A percentile compares a stretch with the other conserved stretches of the same genome.
These are phyloP conservation scores for Pseudopipra pipra DNA, from an alignment of 2,113 vertebrate genomes.

Conservation along the genomic window DNA sequence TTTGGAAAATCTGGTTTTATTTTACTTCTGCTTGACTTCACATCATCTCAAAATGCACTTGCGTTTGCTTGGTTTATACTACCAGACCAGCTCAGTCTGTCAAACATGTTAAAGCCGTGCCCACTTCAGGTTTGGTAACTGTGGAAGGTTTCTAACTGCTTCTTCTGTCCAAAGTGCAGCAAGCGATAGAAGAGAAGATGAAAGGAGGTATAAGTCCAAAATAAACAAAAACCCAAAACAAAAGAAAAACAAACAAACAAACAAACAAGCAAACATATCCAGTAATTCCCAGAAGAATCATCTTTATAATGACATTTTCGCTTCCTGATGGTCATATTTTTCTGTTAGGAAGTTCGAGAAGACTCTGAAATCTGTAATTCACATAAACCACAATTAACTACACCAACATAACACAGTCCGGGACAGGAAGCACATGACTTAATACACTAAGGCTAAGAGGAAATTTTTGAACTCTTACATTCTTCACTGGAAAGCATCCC, in stretches of 20 bases:
- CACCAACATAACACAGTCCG: rapidly evolving
- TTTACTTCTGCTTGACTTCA: background rate
- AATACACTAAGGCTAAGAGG: background rate
- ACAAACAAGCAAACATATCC: background rate
- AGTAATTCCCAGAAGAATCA: background rate
- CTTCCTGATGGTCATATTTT: background rate
- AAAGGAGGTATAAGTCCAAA: rapidly evolving
- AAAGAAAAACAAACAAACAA: background rate
- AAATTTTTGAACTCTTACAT: background rate
- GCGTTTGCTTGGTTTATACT: background rate
- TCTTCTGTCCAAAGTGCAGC: background rate
- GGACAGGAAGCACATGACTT: background rate
- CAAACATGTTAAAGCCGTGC: background rate
- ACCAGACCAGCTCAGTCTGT: background rate
- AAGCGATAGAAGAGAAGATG: background rate
- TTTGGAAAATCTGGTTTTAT: background rate
- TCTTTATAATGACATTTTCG: background rate
- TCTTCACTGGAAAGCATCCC: background rate
- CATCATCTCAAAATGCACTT: background rate
- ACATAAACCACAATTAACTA: background rate
- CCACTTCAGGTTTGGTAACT: background rate
- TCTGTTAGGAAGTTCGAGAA: background rate
- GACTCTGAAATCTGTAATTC: background rate
- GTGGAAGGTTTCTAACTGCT: background rate
- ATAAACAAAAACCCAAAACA: background rate